Evolutionary conservation across 1,140 invertebrate genomes (phyloP).

Genomic region (Dendrolimus kikuchii): DNA sequence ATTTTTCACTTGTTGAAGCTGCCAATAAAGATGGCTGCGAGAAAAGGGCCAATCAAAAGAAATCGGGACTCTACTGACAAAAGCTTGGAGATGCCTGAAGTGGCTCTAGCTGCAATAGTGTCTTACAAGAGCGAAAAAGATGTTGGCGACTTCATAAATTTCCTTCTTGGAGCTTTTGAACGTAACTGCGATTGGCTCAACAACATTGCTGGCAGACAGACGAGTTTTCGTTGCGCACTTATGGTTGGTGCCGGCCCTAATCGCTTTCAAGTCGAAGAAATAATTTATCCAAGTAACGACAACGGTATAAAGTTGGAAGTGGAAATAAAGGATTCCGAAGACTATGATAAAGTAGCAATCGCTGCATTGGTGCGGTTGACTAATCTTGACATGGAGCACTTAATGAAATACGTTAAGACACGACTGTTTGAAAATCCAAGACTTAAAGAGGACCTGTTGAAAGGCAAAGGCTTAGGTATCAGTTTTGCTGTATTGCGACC

Average conservation of each 20-base stretch:
- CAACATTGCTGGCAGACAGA: conserved; percentile 33
- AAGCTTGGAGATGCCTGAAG: conserved; percentile 32
- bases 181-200: conserved; percentile 53
- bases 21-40: conserved; percentile 30
- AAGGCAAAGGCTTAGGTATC: conserved; percentile 48
- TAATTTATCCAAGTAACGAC: conserved; percentile 43
- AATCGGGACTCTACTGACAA: conserved; percentile 20
- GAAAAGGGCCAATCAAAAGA: conserved; percentile 30
- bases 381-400: conserved; percentile 36
- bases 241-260: conserved; percentile 55
- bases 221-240: conserved; percentile 46
- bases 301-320: conserved; percentile 44
- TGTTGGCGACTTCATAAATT: conserved; percentile 48
- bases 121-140: conserved; percentile 54
- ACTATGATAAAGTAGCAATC: conserved; percentile 55
- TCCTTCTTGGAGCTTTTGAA: conserved; percentile 44
- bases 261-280: conserved; percentile 50
- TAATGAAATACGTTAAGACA: conserved; percentile 46
- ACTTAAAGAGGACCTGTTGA: conserved; percentile 43
- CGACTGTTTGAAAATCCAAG: conserved; percentile 37
- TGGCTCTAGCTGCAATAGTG: conserved; percentile 49
- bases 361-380: conserved; percentile 41
- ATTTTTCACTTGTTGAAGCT: conserved; percentile 30
- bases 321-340: conserved; percentile 47
- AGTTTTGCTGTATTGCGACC: conserved; percentile 48